phyloP scores from a whole-genome alignment of 2,888 invertebrate genomes.

The Allophyes oxyacanthae region DNA sequence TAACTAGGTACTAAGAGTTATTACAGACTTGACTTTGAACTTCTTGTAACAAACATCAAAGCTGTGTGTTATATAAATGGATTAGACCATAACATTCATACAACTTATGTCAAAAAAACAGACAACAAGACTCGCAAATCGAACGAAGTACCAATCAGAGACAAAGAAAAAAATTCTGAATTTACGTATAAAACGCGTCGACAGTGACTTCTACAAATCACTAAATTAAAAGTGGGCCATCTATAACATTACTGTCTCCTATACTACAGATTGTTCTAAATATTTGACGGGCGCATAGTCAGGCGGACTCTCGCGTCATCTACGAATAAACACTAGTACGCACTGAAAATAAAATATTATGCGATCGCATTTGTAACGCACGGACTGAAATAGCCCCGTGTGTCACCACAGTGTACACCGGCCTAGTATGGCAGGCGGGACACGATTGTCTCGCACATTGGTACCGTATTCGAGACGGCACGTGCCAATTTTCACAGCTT shows the following conservation, averaged over 20 bases:
- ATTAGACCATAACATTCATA: constrained; percentile 11
- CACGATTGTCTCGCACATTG: constrained; percentile 44
- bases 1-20: constrained; percentile 25
- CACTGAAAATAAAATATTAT: constrained; percentile 86
- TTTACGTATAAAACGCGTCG: background rate
- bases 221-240: constrained; percentile 34
- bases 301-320: constrained; percentile 67
- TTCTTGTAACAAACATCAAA: constrained; percentile 7
- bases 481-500: constrained; percentile 23
- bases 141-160: too few species aligned
- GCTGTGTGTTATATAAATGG: constrained; percentile 10
- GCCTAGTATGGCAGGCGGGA: constrained; percentile 57
- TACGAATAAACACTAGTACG: constrained; percentile 84
- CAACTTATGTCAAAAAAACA: background rate
- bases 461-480: constrained; percentile 22
- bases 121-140: too few species aligned
- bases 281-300: constrained; percentile 60
- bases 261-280: constrained; percentile 68
- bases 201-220: constrained; percentile 6
- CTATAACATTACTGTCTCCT: constrained; percentile 34
- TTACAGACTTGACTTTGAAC: constrained; percentile 42
- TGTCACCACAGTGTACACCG: constrained; percentile 72
- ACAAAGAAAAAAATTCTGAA: background rate
- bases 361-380: constrained; percentile 83
- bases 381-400: constrained; percentile 77